These are phyloP conservation scores for Branchinecta lindahli DNA, from an alignment of 1,140 invertebrate genomes.

Conservation along the genomic window DNA sequence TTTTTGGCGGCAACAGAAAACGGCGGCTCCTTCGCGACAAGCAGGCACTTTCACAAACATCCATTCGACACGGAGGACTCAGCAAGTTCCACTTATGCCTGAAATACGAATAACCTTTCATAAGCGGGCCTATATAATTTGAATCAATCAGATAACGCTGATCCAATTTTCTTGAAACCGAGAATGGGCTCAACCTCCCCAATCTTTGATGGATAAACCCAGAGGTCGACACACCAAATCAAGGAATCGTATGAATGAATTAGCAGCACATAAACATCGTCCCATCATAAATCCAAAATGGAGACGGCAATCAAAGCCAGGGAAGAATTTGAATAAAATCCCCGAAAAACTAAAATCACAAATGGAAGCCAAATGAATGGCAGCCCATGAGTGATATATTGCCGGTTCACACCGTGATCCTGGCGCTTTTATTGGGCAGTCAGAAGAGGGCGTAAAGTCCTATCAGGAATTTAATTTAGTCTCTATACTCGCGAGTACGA, in stretches of 20 bases:
- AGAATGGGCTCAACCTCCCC: no score
- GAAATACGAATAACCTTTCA: no score
- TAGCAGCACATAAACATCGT: not conserved
- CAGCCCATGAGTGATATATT: not conserved
- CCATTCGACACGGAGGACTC: no score
- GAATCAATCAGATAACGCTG: no score
- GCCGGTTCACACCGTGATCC: not conserved
- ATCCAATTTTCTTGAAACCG: not conserved
- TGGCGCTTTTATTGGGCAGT: not conserved
- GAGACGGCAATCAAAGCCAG: not conserved
- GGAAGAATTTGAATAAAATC: not conserved
- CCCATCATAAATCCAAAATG: not conserved
- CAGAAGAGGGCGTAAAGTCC: not conserved
- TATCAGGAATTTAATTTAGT: constrained; percentile 5
- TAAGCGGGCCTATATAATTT: no score
- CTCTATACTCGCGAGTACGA: not conserved
- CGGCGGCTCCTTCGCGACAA: no score
- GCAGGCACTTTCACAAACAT: no score
- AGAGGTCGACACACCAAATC: not conserved
- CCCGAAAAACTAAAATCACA: not conserved
- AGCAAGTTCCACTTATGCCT: no score
- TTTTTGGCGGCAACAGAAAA: no score
- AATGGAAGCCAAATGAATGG: not conserved
- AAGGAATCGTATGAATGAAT: not conserved
- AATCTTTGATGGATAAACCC: no score